Percentiles rank a stretch among this genome's conserved stretches.
These are phyloP conservation scores for Xenus cinereus DNA, from an alignment of 2,113 vertebrate genomes.

Conservation along the genomic window DNA sequence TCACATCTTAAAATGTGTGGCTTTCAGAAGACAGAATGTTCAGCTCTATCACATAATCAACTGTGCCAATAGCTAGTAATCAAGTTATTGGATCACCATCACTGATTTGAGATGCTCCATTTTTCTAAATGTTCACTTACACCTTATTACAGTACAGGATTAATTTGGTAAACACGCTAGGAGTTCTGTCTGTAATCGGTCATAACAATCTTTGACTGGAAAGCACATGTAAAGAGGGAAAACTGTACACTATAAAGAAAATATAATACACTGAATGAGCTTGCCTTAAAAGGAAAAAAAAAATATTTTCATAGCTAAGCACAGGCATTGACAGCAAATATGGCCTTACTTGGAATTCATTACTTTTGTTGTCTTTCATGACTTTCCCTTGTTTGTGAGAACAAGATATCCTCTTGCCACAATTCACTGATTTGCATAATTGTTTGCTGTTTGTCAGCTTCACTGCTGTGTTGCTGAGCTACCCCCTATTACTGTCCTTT, in stretches of 20 bases:
- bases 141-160: background rate
- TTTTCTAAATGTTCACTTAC: background rate
- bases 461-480: background rate
- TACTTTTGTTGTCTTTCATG: background rate
- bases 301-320: background rate
- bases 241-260: background rate
- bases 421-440: background rate
- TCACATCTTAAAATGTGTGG: background rate
- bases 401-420: background rate
- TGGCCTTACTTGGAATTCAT: constrained; percentile 37
- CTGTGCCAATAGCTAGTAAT: background rate
- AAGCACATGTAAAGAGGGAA: background rate
- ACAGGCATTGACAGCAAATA: constrained; percentile 47
- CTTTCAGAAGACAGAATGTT: background rate
- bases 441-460: constrained; percentile 6
- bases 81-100: background rate
- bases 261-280: constrained; percentile 44
- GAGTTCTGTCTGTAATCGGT: background rate
- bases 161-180: background rate
- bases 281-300: background rate
- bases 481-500: background rate
- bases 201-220: background rate
- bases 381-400: background rate
- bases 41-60: background rate
- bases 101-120: background rate